phyloP scores from a whole-genome alignment of 2,113 vertebrate species.

The Elgaria multicarinata region DNA sequence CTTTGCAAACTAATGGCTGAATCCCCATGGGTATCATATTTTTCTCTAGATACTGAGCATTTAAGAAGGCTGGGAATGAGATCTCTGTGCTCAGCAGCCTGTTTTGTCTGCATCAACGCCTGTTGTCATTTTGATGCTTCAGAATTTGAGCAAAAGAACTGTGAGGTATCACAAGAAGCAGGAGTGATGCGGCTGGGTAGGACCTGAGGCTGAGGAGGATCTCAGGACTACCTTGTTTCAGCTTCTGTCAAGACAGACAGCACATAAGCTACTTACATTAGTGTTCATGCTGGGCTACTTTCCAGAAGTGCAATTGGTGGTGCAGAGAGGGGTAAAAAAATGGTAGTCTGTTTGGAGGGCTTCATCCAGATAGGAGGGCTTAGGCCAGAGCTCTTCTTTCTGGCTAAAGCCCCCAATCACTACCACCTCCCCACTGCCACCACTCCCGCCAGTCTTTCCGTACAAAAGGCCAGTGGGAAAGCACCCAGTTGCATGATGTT shows the following conservation, averaged over 20 bases:
- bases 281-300: background rate
- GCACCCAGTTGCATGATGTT: too few relatives aligned
- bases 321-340: background rate
- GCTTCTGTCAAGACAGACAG: background rate
- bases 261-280: background rate
- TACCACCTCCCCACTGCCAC: too few relatives aligned
- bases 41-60: background rate
- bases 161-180: background rate
- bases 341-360: too few relatives aligned
- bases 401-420: too few relatives aligned
- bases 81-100: background rate
- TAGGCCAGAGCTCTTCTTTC: too few relatives aligned
- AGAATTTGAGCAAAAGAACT: background rate
- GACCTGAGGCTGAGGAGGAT: background rate
- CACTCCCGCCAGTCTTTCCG: too few relatives aligned
- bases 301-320: background rate
- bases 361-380: too few relatives aligned
- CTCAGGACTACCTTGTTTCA: background rate
- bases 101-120: background rate
- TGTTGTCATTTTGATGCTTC: background rate
- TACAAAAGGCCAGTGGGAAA: too few relatives aligned
- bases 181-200: background rate
- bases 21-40: background rate
- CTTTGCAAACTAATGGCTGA: background rate
- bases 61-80: background rate